phyloP scores from a whole-genome alignment of 2,113 vertebrate species.

The Cnemophilus loriae region DNA sequence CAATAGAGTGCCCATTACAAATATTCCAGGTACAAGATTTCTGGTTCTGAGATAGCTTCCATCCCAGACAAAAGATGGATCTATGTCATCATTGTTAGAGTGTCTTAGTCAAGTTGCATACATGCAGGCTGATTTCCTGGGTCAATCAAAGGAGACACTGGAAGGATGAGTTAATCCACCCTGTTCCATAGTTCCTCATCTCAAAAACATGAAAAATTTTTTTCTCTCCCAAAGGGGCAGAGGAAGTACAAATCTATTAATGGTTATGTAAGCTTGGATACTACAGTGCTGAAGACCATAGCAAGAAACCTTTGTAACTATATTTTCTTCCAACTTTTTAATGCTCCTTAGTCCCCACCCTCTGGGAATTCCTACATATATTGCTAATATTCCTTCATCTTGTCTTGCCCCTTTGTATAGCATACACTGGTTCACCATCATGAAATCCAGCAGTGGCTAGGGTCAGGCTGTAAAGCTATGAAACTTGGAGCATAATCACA shows the following conservation, averaged over 20 bases:
- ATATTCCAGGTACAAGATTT: not conserved
- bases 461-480: not conserved
- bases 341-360: not conserved
- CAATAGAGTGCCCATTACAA: not conserved
- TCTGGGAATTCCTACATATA: not conserved
- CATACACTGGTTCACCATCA: accelerated
- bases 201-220: not conserved
- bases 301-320: not conserved
- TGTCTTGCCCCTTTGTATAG: not conserved
- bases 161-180: not conserved
- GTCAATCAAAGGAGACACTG: not conserved
- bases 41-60: not conserved
- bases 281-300: not conserved
- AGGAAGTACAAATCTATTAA: not conserved
- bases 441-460: not conserved
- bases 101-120: not conserved
- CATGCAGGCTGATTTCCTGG: not conserved
- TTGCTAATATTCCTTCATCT: not conserved
- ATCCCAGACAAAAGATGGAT: not conserved
- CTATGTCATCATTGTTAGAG: not conserved
- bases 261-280: not conserved
- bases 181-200: not conserved
- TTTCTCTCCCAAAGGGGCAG: not conserved
- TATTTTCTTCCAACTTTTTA: not conserved
- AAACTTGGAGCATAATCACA: not conserved